Evolutionary conservation across 92 coral and sea anemone species (phyloP), one percentile per base, ranked within the genome.

Genomic region (Palythoa heliodiscus): DNA sequence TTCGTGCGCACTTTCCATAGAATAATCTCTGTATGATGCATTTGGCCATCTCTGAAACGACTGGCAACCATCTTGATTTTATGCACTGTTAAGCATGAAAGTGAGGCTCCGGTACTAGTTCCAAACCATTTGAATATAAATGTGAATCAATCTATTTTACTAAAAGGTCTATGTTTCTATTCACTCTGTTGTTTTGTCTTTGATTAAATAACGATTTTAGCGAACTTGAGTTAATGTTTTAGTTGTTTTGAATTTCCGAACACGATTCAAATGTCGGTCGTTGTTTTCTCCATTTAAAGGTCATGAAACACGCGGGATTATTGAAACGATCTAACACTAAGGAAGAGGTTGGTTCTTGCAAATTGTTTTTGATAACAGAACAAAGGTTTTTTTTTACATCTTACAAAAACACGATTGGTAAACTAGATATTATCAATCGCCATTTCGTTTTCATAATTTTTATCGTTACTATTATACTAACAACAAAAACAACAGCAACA

Each of bases 281-380:
- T 78, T 60, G 11, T 12, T n/a, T 40, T 58, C 16, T 19, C 3
- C 75, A 40, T 20, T 75, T 72, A 7, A 72, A 96, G 99, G 93
- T 96, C 73, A 96, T 96, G 98, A 93, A 96, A 63, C 98, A 94
- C 61, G 99, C 99, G 13, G 99, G 99, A 7, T 90, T 96, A 81
- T 88, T 96, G 23, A 84, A 93, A 40, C 88, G 91, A 68, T 91
- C 94, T 4, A 90, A 91, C 13, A 87, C 98, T 0, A 91, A 91
- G 76, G 93, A 93, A 48, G 90, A 87, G 91, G 97, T 91, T 63
- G 25, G 69, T 63, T 19, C 69, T 69, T 2, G 23, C 48, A 69
- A 19, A 9, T n/a, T 9, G 10, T 3, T 19, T 7, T 63, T 20
- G 11, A 20, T 17, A 3, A 4, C 1, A 5, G 0, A 63, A 2